These are phyloP conservation scores for Atherinosoma microstoma DNA, from an alignment of 2,797 vertebrate species.

Conservation along the genomic window DNA sequence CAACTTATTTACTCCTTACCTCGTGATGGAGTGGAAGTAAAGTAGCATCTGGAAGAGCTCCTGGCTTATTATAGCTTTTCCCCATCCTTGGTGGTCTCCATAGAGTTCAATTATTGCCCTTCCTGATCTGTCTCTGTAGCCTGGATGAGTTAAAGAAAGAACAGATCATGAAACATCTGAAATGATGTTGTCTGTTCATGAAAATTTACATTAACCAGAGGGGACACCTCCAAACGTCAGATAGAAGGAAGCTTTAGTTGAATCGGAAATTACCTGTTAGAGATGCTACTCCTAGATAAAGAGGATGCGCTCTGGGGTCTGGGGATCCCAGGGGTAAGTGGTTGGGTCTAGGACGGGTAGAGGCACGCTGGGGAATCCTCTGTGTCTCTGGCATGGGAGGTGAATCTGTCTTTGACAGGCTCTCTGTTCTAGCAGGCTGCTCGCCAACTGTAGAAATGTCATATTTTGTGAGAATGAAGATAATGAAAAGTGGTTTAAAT, in stretches of 20 bases:
- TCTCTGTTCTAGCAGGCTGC: conserved; percentile 35
- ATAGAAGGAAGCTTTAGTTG: background rate
- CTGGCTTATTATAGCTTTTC: conserved; percentile 75
- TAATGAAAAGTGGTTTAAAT: background rate
- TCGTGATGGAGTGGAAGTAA: conserved; percentile 87
- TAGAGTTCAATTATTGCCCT: conserved; percentile 89
- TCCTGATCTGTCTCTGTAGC: conserved; percentile 87
- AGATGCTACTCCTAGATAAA: conserved; percentile 85
- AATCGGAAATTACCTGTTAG: conserved; percentile 86
- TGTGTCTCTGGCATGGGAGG: conserved; percentile 30
- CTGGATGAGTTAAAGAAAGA: conserved; percentile 68
- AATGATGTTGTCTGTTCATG: background rate
- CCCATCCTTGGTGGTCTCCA: conserved; percentile 84
- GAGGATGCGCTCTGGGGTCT: conserved; percentile 79
- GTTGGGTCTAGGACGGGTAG: conserved; percentile 59
- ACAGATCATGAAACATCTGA: background rate
- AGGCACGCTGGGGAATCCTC: conserved; percentile 27
- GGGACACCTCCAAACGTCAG: background rate
- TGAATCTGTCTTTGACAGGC: conserved; percentile 19
- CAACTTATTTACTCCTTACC: conserved; percentile 75
- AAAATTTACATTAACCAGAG: background rate
- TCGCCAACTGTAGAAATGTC: conserved; percentile 46
- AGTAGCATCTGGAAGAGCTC: conserved; percentile 86
- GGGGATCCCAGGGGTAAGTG: conserved; percentile 65
- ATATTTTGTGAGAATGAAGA: conserved; percentile 20